phyloP scores from a whole-genome alignment of 2,113 vertebrate genomes.

The Apteryx mantelli region DNA sequence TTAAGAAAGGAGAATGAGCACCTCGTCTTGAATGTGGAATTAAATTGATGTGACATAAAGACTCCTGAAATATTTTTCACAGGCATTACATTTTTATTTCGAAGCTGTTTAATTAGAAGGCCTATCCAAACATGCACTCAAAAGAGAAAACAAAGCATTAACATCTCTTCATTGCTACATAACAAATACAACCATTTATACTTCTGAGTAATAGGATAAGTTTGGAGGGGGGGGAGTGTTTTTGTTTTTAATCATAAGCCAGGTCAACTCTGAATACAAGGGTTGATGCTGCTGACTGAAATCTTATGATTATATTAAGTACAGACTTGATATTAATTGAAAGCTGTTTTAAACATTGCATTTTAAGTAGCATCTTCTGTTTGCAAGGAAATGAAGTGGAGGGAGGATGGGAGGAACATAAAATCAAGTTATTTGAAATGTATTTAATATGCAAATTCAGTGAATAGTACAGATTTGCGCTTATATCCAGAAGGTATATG shows the following conservation, averaged over 20 bases:
- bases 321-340: conserved; percentile 4
- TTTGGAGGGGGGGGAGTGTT: not conserved
- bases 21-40: fast-evolving
- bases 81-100: not conserved
- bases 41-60: not conserved
- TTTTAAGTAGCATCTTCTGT: conserved; percentile 5
- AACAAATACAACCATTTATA: not conserved
- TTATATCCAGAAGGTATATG: not conserved
- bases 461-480: not conserved
- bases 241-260: not conserved
- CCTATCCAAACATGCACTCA: not conserved
- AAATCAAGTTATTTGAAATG: conserved; percentile 21
- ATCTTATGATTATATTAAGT: conserved; percentile 2
- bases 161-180: not conserved
- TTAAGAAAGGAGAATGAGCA: not conserved
- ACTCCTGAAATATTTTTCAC: not conserved
- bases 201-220: not conserved
- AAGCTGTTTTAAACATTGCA: not conserved
- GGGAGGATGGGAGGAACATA: not conserved
- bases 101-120: not conserved
- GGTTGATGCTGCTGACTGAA: conserved; percentile 15
- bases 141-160: not conserved
- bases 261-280: not conserved
- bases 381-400: not conserved
- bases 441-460: not conserved